Conservation (phyloP, 2,113 vertebrate species). For the Psophia crepitans region DNA sequence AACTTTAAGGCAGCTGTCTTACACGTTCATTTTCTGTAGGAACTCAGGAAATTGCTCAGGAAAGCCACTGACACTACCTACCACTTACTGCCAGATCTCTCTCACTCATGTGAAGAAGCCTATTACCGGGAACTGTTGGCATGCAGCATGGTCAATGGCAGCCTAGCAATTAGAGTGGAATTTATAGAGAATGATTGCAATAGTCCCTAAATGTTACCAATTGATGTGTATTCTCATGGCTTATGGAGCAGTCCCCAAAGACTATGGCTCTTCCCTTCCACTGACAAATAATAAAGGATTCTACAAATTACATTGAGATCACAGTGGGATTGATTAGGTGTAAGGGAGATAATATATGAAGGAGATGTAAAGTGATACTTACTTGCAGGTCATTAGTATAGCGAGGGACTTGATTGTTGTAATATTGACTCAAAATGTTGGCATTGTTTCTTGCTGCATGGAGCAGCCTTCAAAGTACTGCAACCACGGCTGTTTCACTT, state of each 20-base stretch:
- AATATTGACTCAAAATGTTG: conserved; percentile 1
- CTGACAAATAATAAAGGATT: neutral
- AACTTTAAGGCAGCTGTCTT: conserved; percentile 43
- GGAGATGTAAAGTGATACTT: conserved; percentile 16
- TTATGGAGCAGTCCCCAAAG: neutral
- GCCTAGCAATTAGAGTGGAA: conserved; percentile 23
- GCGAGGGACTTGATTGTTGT: neutral
- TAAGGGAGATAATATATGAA: conserved; percentile 18
- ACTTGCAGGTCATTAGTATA: neutral
- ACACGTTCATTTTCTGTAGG: conserved; percentile 51
- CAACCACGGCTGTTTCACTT: neutral
- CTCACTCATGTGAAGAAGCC: conserved; percentile 26
- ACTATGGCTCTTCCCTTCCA: neutral
- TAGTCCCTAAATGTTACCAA: neutral
- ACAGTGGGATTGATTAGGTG: conserved; percentile 24
- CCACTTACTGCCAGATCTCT: conserved; percentile 57
- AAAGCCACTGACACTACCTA: conserved; percentile 65
- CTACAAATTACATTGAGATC: conserved; percentile 5
- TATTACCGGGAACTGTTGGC: neutral
- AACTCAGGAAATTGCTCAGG: conserved; percentile 58
- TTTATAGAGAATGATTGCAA: conserved; percentile 1
- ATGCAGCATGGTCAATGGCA: neutral
- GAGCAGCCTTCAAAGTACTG: neutral
- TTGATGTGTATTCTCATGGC: neutral
- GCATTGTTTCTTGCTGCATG: neutral